phyloP scores from a whole-genome alignment of 2,113 vertebrate genomes.

The Pseudorectes ferrugineus region DNA sequence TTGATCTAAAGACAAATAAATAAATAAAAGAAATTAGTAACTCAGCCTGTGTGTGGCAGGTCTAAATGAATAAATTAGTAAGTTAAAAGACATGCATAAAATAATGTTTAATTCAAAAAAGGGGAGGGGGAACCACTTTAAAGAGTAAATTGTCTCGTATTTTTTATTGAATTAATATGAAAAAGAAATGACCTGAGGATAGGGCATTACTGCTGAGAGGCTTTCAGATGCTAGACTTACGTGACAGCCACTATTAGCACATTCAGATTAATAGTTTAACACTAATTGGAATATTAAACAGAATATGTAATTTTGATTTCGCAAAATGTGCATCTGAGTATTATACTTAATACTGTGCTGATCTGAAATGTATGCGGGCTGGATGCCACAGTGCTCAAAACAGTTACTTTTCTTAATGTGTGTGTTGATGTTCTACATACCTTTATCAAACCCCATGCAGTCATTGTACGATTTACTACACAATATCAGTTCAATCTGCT shows the following conservation, averaged over 20 bases:
- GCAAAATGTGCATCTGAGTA: constrained; percentile 10
- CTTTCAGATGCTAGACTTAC: background rate
- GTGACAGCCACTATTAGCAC: background rate
- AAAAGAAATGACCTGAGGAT: constrained; percentile 21
- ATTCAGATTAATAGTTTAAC: constrained; percentile 32
- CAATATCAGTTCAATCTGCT: background rate
- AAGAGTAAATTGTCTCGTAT: constrained; percentile 24
- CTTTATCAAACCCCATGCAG: constrained; percentile 8
- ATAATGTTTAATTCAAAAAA: constrained; percentile 50
- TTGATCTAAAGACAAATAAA: constrained; percentile 26
- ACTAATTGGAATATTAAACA: constrained; percentile 54
- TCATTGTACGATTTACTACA: background rate
- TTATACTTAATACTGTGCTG: background rate
- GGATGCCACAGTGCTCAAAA: background rate
- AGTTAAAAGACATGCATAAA: constrained; percentile 46
- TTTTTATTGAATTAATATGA: constrained; percentile 40
- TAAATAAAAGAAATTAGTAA: constrained; percentile 13
- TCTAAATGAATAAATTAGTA: constrained; percentile 54
- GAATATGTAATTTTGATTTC: constrained; percentile 5
- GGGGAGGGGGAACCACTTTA: background rate
- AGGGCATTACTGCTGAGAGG: background rate
- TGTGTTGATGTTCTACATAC: background rate
- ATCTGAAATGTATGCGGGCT: constrained; percentile 10
- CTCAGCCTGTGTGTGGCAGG: background rate
- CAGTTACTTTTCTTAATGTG: background rate